phyloP scores from a whole-genome alignment of 2,888 invertebrate species.

The Drosophila longiperda region DNA sequence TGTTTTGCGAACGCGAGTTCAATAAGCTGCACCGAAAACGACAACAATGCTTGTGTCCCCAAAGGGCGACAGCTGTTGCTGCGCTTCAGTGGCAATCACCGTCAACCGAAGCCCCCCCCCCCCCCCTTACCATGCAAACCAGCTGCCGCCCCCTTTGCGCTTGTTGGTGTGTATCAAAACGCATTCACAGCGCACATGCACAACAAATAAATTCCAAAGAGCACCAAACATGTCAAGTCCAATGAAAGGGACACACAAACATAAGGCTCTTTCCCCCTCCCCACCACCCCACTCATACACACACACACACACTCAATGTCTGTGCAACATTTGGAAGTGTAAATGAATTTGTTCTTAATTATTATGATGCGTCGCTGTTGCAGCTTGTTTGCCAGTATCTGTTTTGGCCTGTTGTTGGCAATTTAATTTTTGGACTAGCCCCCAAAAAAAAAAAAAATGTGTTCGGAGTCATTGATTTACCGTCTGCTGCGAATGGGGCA shows the following conservation, averaged over 20 bases:
- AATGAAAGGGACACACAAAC: slow-evolving; percentile 60
- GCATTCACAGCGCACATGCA: slow-evolving; percentile 48
- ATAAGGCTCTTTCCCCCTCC: not conserved
- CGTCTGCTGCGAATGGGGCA: slow-evolving; percentile 53
- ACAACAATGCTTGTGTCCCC: slow-evolving; percentile 42
- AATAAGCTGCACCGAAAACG: slow-evolving; percentile 57
- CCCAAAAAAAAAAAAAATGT: slow-evolving; percentile 21
- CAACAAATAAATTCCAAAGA: slow-evolving; percentile 71
- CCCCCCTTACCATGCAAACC: slow-evolving; percentile 9
- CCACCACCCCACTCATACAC: not conserved
- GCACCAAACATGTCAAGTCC: slow-evolving; percentile 75
- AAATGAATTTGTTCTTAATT: slow-evolving; percentile 82
- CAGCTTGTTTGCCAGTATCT: slow-evolving; percentile 8
- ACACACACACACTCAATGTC: not conserved
- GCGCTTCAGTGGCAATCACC: slow-evolving; percentile 68
- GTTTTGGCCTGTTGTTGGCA: slow-evolving; percentile 62
- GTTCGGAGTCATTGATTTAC: slow-evolving; percentile 70
- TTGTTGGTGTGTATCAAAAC: slow-evolving; percentile 54
- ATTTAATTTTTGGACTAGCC: slow-evolving; percentile 52
- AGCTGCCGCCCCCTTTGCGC: slow-evolving; percentile 18
- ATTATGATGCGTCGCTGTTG: slow-evolving; percentile 56
- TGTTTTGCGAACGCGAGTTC: slow-evolving; percentile 53
- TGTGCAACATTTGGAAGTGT: slow-evolving; percentile 68
- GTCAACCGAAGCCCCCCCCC: slow-evolving; percentile 19
- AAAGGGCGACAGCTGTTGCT: slow-evolving; percentile 68